phyloP scores from a whole-genome alignment of 2,113 vertebrate genomes.

The Plecturocebus donacophilus region DNA sequence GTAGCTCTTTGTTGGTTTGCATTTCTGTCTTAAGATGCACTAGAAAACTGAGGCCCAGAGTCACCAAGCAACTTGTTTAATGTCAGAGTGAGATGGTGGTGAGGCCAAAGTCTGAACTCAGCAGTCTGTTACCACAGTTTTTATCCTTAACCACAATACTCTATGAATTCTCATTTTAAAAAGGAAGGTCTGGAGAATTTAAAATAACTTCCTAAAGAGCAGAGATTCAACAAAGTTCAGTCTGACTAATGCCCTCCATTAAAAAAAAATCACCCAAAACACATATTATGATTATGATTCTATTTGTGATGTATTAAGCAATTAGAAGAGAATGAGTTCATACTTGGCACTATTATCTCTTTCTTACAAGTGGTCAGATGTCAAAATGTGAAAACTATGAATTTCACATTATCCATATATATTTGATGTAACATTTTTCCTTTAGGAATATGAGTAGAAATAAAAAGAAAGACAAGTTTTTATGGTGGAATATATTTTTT shows the following conservation, averaged over 20 bases:
- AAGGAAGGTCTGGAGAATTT: background rate
- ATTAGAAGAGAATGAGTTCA: background rate
- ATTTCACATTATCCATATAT: background rate
- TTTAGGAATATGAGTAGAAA: slow-evolving; percentile 3
- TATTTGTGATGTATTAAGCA: slow-evolving; percentile 33
- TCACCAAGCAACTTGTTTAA: background rate
- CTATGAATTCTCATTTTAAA: background rate
- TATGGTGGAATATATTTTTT: background rate
- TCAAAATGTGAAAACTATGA: slow-evolving; percentile 8
- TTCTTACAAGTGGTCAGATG: background rate
- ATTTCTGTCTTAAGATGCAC: background rate
- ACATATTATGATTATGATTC: slow-evolving; percentile 16
- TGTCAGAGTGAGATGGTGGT: background rate
- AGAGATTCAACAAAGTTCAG: background rate
- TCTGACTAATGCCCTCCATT: background rate
- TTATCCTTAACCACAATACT: background rate
- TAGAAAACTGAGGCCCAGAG: background rate
- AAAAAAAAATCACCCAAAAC: background rate
- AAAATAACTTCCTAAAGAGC: background rate
- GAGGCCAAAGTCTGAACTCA: background rate
- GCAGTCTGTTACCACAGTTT: background rate
- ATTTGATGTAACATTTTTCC: slow-evolving; percentile 12
- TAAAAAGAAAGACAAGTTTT: background rate
- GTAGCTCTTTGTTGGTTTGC: background rate
- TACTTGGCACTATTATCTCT: background rate